Evolutionary conservation across 2,113 vertebrate species (phyloP).

Genomic region (Passer montanus): DNA sequence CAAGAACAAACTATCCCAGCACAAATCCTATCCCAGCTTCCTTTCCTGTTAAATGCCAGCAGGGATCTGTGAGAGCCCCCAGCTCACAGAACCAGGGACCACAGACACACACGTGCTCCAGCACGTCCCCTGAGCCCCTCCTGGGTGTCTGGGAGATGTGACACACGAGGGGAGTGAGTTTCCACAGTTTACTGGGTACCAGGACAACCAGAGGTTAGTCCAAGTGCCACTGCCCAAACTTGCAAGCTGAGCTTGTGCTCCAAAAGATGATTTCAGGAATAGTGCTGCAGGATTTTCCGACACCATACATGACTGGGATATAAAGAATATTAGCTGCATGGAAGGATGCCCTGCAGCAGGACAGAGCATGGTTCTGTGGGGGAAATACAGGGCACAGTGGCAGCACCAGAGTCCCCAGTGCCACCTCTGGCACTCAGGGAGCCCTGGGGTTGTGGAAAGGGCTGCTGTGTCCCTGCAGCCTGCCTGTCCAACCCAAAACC

Average conservation of each 20-base stretch:
- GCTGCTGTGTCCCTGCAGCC: background rate
- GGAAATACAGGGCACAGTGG: background rate
- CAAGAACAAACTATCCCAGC: background rate
- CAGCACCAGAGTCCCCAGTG: accelerated
- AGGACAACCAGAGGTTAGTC: background rate
- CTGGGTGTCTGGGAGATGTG: background rate
- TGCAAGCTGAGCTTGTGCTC: background rate
- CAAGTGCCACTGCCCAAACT: background rate
- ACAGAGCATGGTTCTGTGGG: background rate
- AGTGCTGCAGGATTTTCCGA: background rate
- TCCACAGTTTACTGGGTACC: background rate
- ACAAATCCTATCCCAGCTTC: background rate
- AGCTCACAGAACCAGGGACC: background rate
- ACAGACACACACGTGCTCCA: background rate
- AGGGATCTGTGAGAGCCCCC: background rate
- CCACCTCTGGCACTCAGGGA: background rate
- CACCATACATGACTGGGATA: accelerated
- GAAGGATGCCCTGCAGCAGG: background rate
- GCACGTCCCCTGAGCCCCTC: background rate
- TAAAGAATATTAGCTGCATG: background rate
- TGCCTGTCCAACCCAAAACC: background rate
- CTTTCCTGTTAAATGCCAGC: background rate
- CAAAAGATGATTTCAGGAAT: background rate
- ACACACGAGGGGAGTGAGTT: background rate
- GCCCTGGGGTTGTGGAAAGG: background rate